A percentile compares a stretch with the other conserved stretches of the same genome.
Conservation (phyloP, 2,888 invertebrate species). For the Melitaea athalia region DNA sequence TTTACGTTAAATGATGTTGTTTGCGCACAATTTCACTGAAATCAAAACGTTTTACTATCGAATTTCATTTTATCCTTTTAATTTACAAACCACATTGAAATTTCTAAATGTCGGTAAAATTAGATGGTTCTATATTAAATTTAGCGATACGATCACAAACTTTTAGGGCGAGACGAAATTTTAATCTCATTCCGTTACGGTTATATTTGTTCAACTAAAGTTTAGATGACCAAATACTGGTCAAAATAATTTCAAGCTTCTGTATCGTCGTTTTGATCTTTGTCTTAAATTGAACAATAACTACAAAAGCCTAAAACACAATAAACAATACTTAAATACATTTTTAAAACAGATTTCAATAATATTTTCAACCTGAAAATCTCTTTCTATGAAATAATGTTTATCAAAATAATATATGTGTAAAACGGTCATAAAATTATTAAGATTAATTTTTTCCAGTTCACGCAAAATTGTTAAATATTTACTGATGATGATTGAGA, state of each 20-base stretch:
- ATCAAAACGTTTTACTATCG: not conserved
- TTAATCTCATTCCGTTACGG: slow-evolving; percentile 53
- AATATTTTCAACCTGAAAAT: too few relatives aligned
- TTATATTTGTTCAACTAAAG: slow-evolving; percentile 47
- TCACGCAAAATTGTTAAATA: too few relatives aligned
- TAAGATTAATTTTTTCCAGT: too few relatives aligned
- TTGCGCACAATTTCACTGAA: not conserved
- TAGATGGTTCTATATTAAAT: slow-evolving; percentile 35
- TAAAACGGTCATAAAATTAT: too few relatives aligned
- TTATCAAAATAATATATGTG: too few relatives aligned
- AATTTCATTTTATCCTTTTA: not conserved
- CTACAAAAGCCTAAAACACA: not conserved
- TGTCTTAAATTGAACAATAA: slow-evolving; percentile 33
- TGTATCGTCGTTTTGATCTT: slow-evolving; percentile 46
- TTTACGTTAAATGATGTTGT: not conserved
- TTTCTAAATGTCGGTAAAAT: slow-evolving; percentile 29
- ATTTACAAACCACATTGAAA: slow-evolving; percentile 15
- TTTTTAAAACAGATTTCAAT: too few relatives aligned
- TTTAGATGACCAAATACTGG: slow-evolving; percentile 58
- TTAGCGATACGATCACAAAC: slow-evolving; percentile 24
- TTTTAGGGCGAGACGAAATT: slow-evolving; percentile 47
- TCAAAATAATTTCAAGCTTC: slow-evolving; percentile 48
- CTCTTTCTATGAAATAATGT: too few relatives aligned
- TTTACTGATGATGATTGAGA: too few relatives aligned
- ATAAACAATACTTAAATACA: too few relatives aligned